Evolutionary conservation across 1,140 invertebrate genomes (phyloP), one percentile per base, ranked within the genome.

Genomic region (Drosophila prosaltans): DNA sequence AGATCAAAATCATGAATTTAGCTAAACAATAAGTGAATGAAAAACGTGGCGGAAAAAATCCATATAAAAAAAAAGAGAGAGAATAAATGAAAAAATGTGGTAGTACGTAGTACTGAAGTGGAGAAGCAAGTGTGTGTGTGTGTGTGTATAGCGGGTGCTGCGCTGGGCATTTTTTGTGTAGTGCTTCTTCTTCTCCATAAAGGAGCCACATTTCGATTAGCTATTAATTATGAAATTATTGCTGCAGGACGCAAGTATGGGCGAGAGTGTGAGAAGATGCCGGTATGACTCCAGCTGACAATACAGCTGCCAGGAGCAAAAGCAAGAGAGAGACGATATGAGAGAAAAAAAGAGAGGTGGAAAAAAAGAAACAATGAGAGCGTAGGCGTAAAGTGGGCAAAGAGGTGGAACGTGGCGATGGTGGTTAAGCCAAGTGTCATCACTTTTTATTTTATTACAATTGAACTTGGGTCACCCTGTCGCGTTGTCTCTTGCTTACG

Each of bases 41-140:
- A 88, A 88, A 88, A 88, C 83, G 83, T 88, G 85, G 78, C 84
- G 75, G 83, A 89, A 88, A 65, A 89, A 88, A 89, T 88, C 82
- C 68, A 85, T 86, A 84, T 60, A 39, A 88, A 16, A 16, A 16
- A 16, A 16, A 73, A 77, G 70, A 77, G 69, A 58, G 54, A 51
- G 51, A 71, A 69, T 57, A 65, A 69, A 76, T n/a, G 41, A 51
- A 85, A 88, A 88, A 88, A 89, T 89, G 81, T 78, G 84, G 70
- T 89, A 80, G 77, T 58, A 65, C 51, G 72, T 73, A 73, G 72
- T 75, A 74, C 72, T 74, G 73, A 75, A 76, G 70, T 74, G 69
- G 74, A 70, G 73, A 76, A 51, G 45, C 45, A 51, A 51, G 45
- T 51, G 75, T 66, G 73, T 74, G 43, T 41, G 61, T 41, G 59